Percentiles rank a stretch among this genome's conserved stretches.
phyloP scores from a whole-genome alignment of 2,113 vertebrate genomes.

The Myxocyprinus asiaticus region DNA sequence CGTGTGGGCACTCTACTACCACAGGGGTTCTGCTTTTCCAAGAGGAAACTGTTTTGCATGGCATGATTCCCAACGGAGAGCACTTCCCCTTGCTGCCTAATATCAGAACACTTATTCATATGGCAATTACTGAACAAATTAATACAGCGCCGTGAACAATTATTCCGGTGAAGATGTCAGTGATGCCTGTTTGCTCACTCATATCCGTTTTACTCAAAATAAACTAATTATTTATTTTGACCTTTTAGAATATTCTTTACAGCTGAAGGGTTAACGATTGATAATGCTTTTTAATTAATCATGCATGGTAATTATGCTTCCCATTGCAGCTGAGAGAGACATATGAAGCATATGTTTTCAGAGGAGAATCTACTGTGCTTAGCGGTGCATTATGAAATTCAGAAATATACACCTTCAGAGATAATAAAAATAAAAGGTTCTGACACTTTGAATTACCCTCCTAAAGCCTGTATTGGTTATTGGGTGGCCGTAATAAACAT shows the following conservation, averaged over 20 bases:
- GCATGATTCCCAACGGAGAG: slow-evolving; percentile 32
- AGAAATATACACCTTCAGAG: slow-evolving; percentile 5
- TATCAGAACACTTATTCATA: slow-evolving; percentile 54
- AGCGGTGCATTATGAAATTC: slow-evolving; percentile 29
- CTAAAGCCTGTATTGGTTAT: no score
- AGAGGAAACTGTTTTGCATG: slow-evolving; percentile 17
- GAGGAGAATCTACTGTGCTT: slow-evolving; percentile 26
- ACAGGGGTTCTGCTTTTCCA: neutral
- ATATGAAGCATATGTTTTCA: slow-evolving; percentile 36
- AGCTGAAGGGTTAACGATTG: slow-evolving; percentile 26
- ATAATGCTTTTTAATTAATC: slow-evolving; percentile 54
- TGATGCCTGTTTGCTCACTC: slow-evolving; percentile 48
- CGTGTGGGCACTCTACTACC: slow-evolving; percentile 10
- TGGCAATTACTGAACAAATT: slow-evolving; percentile 56
- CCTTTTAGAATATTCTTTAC: slow-evolving; percentile 49
- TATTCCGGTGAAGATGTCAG: slow-evolving; percentile 32
- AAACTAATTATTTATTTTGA: slow-evolving; percentile 61
- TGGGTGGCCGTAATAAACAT: neutral
- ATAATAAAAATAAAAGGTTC: neutral
- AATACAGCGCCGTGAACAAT: slow-evolving; percentile 34
- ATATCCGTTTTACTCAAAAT: slow-evolving; percentile 57
- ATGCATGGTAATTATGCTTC: slow-evolving; percentile 53
- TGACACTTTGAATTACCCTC: neutral
- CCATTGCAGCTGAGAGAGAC: slow-evolving; percentile 35
- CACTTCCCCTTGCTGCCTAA: slow-evolving; percentile 2